Base-by-base conservation (phyloP, 1,140 invertebrate species). In the Drosophila melanica region DNA sequence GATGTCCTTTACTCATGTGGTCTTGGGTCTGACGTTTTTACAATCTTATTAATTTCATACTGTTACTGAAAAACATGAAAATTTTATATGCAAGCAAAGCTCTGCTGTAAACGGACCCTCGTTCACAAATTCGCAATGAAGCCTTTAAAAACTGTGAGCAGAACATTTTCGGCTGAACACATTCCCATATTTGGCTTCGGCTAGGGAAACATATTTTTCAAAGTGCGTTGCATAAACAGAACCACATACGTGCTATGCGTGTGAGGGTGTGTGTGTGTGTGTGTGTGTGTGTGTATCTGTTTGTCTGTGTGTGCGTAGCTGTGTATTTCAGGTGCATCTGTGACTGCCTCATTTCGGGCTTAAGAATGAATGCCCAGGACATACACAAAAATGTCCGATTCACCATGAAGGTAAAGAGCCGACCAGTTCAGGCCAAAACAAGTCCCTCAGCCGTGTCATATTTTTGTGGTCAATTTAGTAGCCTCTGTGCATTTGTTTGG, bases 111-210 rank as follows among this genome's bases (percentile, higher is more conserved):
- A 77, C 58, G 80, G 53, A 65, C 42, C 9, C 1, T 10, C 7
- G 30, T 33, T 2, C 0, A 33, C 9, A 53, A n/a, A 39, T 3
- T 39, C n/a, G 23, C 57, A 42, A 42, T 57, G 53, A 74, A 68
- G 70, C 50, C 75, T 82, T 74, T 70, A 60, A 67, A 69, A 84
- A 65, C 74, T 77, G 72, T 60, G 44, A 45, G 57, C 23, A 53
- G 58, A 63, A 79, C 78, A 84, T 76, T 84, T 79, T 51, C 12
- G 53, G 12, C 62, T 53, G 35, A 76, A 68, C 64, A 68, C 58
- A 77, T 79, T 69, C 57, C 77, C 81, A 84, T 79, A 79, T 77
- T 79, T 85, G 65, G 45, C 65, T 79, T 55, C 58, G 57, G 72
- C 66, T 75, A 68, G 53, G 68, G 68, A 33, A 69, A 53, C 72